phyloP scores from a whole-genome alignment of 2,797 vertebrate species.

The Pseudopleuronectes americanus region DNA sequence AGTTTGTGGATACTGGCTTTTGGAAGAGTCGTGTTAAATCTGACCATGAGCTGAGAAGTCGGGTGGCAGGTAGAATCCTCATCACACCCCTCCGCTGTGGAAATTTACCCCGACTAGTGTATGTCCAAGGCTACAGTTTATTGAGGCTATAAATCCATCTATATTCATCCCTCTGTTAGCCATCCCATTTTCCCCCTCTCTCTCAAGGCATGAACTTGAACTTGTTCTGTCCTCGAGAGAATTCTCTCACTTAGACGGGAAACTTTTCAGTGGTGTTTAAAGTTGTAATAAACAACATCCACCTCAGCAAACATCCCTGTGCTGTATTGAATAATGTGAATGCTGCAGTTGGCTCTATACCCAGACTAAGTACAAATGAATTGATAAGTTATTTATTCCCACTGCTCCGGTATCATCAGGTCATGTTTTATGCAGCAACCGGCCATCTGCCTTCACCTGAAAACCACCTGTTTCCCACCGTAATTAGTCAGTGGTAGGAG shows the following conservation, averaged over 20 bases:
- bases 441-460: slow-evolving; percentile 63
- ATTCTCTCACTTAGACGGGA: not conserved
- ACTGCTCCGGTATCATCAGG: slow-evolving; percentile 78
- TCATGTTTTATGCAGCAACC: slow-evolving; percentile 75
- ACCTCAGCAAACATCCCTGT: not conserved
- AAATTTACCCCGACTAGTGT: slow-evolving; percentile 68
- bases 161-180: slow-evolving; percentile 27
- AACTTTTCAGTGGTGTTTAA: slow-evolving; percentile 21
- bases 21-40: slow-evolving; percentile 78
- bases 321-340: slow-evolving; percentile 17
- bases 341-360: slow-evolving; percentile 16
- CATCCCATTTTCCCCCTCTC: slow-evolving; percentile 7
- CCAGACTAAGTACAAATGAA: slow-evolving; percentile 32
- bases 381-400: slow-evolving; percentile 69
- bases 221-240: slow-evolving; percentile 4
- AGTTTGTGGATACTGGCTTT: slow-evolving; percentile 48
- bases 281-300: not conserved
- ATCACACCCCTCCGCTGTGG: slow-evolving; percentile 71
- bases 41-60: slow-evolving; percentile 77
- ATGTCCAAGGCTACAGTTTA: slow-evolving; percentile 65
- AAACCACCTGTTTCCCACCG: slow-evolving; percentile 72
- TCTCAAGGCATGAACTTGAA: slow-evolving; percentile 12
- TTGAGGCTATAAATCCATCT: slow-evolving; percentile 75
- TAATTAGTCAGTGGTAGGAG: slow-evolving; percentile 11
- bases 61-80: slow-evolving; percentile 56